Evolutionary conservation across 2,113 vertebrate species (phyloP).

Genomic region (Cheirogaleus medius): DNA sequence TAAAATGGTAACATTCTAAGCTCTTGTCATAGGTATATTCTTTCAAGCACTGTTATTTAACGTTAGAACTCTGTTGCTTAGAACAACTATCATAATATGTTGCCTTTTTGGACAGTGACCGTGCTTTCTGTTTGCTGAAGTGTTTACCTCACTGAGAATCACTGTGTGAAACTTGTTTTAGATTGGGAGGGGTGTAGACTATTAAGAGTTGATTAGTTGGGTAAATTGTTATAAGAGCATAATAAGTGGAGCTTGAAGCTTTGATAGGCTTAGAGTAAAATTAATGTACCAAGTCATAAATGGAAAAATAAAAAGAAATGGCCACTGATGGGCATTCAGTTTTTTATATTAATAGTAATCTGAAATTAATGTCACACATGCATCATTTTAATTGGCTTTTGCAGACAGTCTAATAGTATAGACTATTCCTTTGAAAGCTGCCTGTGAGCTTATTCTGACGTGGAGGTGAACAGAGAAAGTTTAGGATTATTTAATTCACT

Average conservation of each 20-base stretch:
- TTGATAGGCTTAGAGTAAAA: not conserved
- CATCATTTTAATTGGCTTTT: slow-evolving; percentile 1
- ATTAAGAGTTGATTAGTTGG: not conserved
- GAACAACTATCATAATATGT: not conserved
- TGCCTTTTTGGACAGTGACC: slow-evolving; percentile 4
- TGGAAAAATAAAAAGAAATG: not conserved
- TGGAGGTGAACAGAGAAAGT: not conserved
- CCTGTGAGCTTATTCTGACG: not conserved
- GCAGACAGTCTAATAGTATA: not conserved
- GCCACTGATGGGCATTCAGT: not conserved
- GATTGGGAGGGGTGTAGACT: not conserved
- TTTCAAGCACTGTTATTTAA: not conserved
- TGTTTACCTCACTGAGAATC: slow-evolving; percentile 4
- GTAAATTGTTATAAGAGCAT: not conserved
- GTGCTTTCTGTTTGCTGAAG: not conserved
- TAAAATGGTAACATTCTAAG: not conserved
- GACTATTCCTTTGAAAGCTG: slow-evolving; percentile 6
- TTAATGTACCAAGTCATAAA: not conserved
- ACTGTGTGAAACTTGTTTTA: not conserved
- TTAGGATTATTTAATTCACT: not conserved
- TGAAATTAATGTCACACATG: slow-evolving; percentile 24
- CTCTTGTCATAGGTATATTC: not conserved
- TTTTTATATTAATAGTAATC: slow-evolving; percentile 33
- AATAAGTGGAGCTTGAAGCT: not conserved
- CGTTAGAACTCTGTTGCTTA: not conserved